phyloP scores from a whole-genome alignment of 2,888 invertebrate genomes.

The Stenchaetothrips biformis region DNA sequence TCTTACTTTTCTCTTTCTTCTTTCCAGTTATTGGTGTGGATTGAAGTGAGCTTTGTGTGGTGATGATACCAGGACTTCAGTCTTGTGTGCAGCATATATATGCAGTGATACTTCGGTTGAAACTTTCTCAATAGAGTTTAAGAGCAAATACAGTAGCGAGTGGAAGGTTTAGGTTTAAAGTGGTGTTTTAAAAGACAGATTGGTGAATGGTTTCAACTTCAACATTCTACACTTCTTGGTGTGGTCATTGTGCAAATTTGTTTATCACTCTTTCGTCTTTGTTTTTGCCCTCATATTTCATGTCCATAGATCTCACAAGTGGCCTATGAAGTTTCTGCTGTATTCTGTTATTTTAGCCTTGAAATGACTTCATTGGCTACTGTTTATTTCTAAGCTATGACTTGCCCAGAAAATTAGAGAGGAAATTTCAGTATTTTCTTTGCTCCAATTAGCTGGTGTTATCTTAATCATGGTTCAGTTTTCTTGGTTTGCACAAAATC shows the following conservation, averaged over 20 bases:
- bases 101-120: conserved; percentile 15
- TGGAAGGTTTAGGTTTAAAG: conserved; percentile 11
- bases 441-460: too few relatives aligned
- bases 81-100: conserved; percentile 17
- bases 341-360: neutral
- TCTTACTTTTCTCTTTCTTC: neutral
- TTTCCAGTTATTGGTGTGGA: conserved; percentile 7
- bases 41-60: conserved; percentile 4
- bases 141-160: conserved; percentile 11
- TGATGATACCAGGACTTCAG: neutral
- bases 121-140: conserved; percentile 17
- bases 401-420: neutral
- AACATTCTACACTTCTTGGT: conserved; percentile 15
- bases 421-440: too few relatives aligned
- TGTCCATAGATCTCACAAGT: conserved; percentile 17
- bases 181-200: conserved; percentile 17
- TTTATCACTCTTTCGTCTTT: neutral
- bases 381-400: neutral
- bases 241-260: conserved; percentile 15
- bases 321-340: neutral
- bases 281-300: neutral
- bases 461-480: neutral
- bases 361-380: neutral
- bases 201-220: conserved; percentile 14
- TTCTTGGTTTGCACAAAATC: neutral